Conservation (phyloP, 2,113 vertebrate genomes). For the Spermophilus dauricus region DNA sequence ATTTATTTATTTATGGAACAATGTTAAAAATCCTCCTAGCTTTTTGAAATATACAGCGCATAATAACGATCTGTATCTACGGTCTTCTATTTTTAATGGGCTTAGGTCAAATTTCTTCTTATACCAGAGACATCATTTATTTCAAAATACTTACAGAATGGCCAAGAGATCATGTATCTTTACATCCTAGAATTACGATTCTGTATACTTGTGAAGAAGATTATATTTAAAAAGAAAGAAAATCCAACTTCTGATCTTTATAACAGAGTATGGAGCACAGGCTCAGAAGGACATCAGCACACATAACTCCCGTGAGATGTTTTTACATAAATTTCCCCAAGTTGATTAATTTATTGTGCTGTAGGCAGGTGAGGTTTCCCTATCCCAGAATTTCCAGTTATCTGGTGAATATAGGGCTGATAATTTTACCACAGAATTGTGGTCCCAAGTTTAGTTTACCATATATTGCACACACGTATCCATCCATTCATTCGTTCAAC, state of each 20-base stretch:
- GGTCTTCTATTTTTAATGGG: too few relatives aligned
- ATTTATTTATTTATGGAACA: too few relatives aligned
- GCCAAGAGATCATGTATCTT: too few relatives aligned
- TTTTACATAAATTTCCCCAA: background rate
- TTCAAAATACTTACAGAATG: too few relatives aligned
- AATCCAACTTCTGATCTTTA: background rate
- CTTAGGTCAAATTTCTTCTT: too few relatives aligned
- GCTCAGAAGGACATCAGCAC: background rate
- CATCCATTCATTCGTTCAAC: background rate
- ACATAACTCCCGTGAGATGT: background rate
- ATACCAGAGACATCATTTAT: too few relatives aligned
- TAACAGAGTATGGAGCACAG: background rate
- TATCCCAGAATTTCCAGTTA: background rate
- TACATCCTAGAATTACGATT: too few relatives aligned
- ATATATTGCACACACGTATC: background rate
- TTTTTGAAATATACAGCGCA: too few relatives aligned
- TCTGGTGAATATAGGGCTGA: background rate
- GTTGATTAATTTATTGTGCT: background rate
- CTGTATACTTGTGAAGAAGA: too few relatives aligned
- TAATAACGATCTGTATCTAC: too few relatives aligned
- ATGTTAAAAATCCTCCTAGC: too few relatives aligned
- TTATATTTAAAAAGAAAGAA: too few relatives aligned
- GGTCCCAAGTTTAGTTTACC: background rate
- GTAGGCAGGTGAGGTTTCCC: rapidly evolving
- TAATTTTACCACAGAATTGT: background rate